phyloP scores from a whole-genome alignment of 2,113 vertebrate species.

The Mionectes macconnelli region DNA sequence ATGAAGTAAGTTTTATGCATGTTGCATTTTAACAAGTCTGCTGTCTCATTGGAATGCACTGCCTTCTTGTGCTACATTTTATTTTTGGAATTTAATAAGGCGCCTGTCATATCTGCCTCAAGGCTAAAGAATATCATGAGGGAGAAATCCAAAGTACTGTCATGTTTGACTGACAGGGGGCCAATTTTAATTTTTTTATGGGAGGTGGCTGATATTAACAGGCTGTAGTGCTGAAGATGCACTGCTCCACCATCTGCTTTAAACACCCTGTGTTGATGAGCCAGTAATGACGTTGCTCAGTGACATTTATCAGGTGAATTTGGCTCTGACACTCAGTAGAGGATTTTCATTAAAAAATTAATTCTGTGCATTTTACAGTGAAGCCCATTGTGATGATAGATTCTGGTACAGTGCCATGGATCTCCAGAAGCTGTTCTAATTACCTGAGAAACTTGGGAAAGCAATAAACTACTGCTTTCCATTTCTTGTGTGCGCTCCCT shows the following conservation, averaged over 20 bases:
- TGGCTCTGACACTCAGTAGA: conserved; percentile 60
- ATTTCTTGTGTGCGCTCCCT: conserved; percentile 64
- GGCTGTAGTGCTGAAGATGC: conserved; percentile 62
- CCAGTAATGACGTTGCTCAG: conserved; percentile 73
- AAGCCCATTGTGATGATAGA: conserved; percentile 73
- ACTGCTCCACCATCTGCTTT: conserved; percentile 70
- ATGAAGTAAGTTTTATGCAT: conserved; percentile 70
- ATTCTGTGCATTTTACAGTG: conserved; percentile 66
- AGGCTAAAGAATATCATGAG: conserved; percentile 82
- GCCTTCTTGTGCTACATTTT: conserved; percentile 78
- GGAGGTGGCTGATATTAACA: conserved; percentile 74
- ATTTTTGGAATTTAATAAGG: conserved; percentile 88
- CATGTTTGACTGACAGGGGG: conserved; percentile 83
- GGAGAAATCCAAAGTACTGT: conserved; percentile 81
- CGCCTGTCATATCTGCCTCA: conserved; percentile 84
- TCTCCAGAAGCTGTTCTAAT: conserved; percentile 72
- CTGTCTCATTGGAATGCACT: conserved; percentile 81
- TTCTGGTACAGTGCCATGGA: conserved; percentile 69
- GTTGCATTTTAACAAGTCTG: conserved; percentile 81
- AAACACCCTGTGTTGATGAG: conserved; percentile 69
- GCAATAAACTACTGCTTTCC: conserved; percentile 76
- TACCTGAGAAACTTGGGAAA: conserved; percentile 74
- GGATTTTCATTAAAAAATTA: conserved; percentile 79
- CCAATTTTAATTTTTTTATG: conserved; percentile 80
- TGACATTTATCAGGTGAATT: conserved; percentile 77